These are phyloP conservation scores for Prunella fulvescens DNA, from an alignment of 2,113 vertebrate genomes.

Conservation along the genomic window DNA sequence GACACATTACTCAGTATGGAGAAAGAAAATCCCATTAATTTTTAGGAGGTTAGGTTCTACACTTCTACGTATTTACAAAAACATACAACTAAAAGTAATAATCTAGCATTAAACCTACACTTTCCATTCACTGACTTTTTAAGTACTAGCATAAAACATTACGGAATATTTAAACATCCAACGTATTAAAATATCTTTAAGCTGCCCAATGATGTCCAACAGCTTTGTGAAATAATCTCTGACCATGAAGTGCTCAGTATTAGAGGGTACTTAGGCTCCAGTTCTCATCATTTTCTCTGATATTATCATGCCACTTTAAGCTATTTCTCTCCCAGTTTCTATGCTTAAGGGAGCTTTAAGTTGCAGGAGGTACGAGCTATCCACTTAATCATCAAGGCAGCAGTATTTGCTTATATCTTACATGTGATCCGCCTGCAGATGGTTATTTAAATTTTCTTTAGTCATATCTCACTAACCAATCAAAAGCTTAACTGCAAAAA, in stretches of 20 bases:
- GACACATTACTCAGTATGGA: background rate
- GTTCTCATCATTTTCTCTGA: background rate
- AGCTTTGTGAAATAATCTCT: slow-evolving; percentile 47
- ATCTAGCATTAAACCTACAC: background rate
- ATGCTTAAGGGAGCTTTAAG: slow-evolving; percentile 10
- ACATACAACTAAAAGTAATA: slow-evolving; percentile 35
- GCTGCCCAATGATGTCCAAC: background rate
- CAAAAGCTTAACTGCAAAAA: background rate
- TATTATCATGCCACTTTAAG: slow-evolving; percentile 26
- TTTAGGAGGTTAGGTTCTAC: background rate
- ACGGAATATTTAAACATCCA: slow-evolving; percentile 54
- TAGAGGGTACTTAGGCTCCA: slow-evolving; percentile 3
- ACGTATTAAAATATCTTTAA: slow-evolving; percentile 13
- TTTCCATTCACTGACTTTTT: slow-evolving; percentile 10
- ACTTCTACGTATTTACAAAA: slow-evolving; percentile 18
- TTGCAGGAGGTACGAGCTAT: background rate
- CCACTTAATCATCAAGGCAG: slow-evolving; percentile 37
- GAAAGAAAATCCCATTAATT: background rate
- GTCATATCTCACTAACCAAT: slow-evolving; percentile 30
- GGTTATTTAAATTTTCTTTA: slow-evolving; percentile 52
- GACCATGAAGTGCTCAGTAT: slow-evolving; percentile 36
- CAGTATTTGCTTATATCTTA: slow-evolving; percentile 48
- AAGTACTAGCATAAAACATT: background rate
- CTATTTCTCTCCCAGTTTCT: background rate
- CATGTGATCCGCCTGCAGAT: slow-evolving; percentile 17